These are phyloP conservation scores for Aldabrachelys gigantea DNA, from an alignment of 2,113 vertebrate species.

Conservation along the genomic window DNA sequence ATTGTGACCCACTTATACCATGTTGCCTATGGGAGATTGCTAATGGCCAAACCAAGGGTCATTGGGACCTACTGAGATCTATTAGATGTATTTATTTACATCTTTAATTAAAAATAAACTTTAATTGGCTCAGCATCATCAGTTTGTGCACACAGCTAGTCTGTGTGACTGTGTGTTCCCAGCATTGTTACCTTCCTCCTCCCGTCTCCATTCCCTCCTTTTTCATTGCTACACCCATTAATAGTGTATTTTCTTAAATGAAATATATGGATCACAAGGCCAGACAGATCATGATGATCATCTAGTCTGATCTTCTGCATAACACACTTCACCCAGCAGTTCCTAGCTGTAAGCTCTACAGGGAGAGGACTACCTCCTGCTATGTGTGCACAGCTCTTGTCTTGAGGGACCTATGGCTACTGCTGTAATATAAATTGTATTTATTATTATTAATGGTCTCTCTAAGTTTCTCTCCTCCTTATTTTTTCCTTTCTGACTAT, in stretches of 20 bases:
- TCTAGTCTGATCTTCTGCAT: not conserved
- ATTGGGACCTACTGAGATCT: constrained; percentile 34
- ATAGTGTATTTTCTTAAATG: constrained; percentile 11
- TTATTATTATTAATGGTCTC: not conserved
- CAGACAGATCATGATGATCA: constrained; percentile 20
- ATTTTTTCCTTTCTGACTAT: constrained; percentile 6
- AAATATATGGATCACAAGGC: constrained; percentile 25
- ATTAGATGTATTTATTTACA: constrained; percentile 44
- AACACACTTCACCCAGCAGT: constrained; percentile 28
- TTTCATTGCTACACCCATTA: constrained; percentile 5
- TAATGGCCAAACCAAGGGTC: constrained; percentile 7
- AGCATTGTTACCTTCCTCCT: constrained; percentile 34
- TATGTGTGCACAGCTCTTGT: not conserved
- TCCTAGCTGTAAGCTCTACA: constrained; percentile 57
- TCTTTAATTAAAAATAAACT: constrained; percentile 66
- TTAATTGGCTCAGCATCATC: constrained; percentile 61
- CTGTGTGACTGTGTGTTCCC: constrained; percentile 23
- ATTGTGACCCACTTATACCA: not conserved
- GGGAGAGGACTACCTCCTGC: constrained; percentile 58
- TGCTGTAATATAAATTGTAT: constrained; percentile 46
- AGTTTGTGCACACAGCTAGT: constrained; percentile 38
- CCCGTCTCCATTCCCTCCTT: not conserved
- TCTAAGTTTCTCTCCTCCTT: constrained; percentile 1
- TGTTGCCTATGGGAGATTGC: constrained; percentile 20
- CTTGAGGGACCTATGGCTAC: constrained; percentile 36